A percentile compares a stretch with the other conserved stretches of the same genome.
phyloP scores from a whole-genome alignment of 2,797 vertebrate species.

The Pempheris klunzingeri region DNA sequence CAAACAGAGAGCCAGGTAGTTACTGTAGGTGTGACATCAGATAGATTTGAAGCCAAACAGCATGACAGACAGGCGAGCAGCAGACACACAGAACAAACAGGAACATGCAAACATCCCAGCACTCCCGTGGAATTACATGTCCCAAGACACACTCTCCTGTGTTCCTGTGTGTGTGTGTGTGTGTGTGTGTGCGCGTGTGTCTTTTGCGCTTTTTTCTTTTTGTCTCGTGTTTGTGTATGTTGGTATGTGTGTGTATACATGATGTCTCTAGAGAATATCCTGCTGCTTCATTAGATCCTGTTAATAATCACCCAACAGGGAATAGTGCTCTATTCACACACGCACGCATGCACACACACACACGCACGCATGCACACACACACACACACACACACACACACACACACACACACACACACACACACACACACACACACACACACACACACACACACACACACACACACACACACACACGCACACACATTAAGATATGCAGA shows the following conservation, averaged over 20 bases:
- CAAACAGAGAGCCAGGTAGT: slow-evolving; percentile 29
- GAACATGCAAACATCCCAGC: slow-evolving; percentile 49
- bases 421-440: slow-evolving; percentile 2
- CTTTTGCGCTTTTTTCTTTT: slow-evolving; percentile 25
- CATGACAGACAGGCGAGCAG: slow-evolving; percentile 36
- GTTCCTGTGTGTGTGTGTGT: slow-evolving; percentile 20
- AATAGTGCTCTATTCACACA: slow-evolving; percentile 17
- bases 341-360: no score
- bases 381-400: slow-evolving; percentile 4
- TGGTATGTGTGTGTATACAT: slow-evolving; percentile 23
- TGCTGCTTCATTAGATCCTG: slow-evolving; percentile 65
- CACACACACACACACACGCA: slow-evolving; percentile 1
- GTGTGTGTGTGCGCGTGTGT: slow-evolving; percentile 2
- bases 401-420: slow-evolving; percentile 27
- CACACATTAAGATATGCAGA: slow-evolving; percentile 21
- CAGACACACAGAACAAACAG: slow-evolving; percentile 45
- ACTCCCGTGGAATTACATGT: slow-evolving; percentile 56
- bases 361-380: no score
- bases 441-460: not conserved
- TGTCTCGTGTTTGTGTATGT: slow-evolving; percentile 14
- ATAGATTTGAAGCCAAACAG: slow-evolving; percentile 45
- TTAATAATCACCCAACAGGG: slow-evolving; percentile 67
- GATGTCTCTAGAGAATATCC: slow-evolving; percentile 52
- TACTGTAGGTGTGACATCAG: slow-evolving; percentile 41
- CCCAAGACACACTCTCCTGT: slow-evolving; percentile 22